Evolutionary conservation across 2,888 invertebrate species (phyloP).

Genomic region (Apamea sordens): DNA sequence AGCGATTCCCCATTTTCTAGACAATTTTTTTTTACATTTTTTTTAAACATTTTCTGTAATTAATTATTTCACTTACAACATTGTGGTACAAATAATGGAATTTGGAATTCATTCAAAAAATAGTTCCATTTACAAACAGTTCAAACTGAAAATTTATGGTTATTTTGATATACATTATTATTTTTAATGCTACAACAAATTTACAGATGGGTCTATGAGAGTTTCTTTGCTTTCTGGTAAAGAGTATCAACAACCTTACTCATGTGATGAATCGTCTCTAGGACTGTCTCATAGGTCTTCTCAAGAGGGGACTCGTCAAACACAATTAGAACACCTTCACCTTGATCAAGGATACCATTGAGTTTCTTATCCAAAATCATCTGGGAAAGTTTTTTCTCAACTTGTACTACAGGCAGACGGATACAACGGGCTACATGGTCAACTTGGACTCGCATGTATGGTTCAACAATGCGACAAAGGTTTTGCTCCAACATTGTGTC

Average conservation of each 20-base stretch:
- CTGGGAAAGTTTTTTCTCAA: slow-evolving; percentile 99
- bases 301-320: slow-evolving; percentile 98
- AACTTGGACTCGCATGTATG: slow-evolving; percentile 98
- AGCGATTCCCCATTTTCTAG: slow-evolving; percentile 75
- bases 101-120: slow-evolving; percentile 85
- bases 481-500: slow-evolving; percentile 99
- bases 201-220: slow-evolving; percentile 92
- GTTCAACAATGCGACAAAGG: slow-evolving; percentile 99
- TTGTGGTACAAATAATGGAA: slow-evolving; percentile 79
- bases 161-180: slow-evolving; percentile 87
- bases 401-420: slow-evolving; percentile 96
- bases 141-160: slow-evolving; percentile 86
- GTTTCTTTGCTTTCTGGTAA: slow-evolving; percentile 99
- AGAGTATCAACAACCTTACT: slow-evolving; percentile 99
- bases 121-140: slow-evolving; percentile 83
- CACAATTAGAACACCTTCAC: slow-evolving; percentile 98
- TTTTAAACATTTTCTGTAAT: slow-evolving; percentile 71
- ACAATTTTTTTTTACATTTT: slow-evolving; percentile 65
- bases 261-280: slow-evolving; percentile 99
- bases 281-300: slow-evolving; percentile 98
- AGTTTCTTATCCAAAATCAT: slow-evolving; percentile 99
- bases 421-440: slow-evolving; percentile 97
- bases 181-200: slow-evolving; percentile 87
- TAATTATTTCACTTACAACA: slow-evolving; percentile 76
- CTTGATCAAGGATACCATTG: slow-evolving; percentile 99